Evolutionary conservation across 2,888 invertebrate genomes (phyloP).

Genomic region (Steinernema hermaphroditum): DNA sequence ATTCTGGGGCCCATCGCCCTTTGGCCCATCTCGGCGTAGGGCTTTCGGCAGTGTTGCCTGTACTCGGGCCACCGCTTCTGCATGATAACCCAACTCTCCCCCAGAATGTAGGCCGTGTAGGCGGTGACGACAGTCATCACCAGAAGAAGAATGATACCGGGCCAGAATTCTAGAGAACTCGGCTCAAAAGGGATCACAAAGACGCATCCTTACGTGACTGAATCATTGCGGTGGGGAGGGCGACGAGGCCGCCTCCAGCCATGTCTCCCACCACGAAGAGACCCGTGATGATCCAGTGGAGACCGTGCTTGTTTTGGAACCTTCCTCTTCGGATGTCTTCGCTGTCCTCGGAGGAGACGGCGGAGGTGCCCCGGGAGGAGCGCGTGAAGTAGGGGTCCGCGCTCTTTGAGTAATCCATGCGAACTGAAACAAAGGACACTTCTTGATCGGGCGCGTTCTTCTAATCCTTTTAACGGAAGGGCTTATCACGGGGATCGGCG

Average conservation of each 20-base stretch:
- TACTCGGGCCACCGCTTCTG: conserved; percentile 60
- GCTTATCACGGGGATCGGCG: conserved; percentile 11
- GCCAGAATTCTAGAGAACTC: conserved; percentile 50
- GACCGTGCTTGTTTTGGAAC: conserved; percentile 45
- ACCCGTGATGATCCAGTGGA: conserved; percentile 45
- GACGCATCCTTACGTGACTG: conserved; percentile 49
- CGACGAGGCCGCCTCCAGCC: conserved; percentile 63
- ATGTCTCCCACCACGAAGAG: conserved; percentile 62
- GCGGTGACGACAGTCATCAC: conserved; percentile 54
- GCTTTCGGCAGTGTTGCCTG: conserved; percentile 56
- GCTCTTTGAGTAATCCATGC: neutral
- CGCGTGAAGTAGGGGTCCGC: neutral
- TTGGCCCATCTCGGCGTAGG: conserved; percentile 63
- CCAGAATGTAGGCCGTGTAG: conserved; percentile 60
- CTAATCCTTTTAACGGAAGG: conserved; percentile 9
- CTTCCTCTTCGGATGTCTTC: conserved; percentile 32
- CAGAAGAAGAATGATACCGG: conserved; percentile 49
- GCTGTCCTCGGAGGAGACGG: neutral
- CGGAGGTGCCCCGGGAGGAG: neutral
- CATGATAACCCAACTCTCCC: conserved; percentile 60
- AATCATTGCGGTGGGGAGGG: conserved; percentile 62
- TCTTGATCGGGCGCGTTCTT: neutral
- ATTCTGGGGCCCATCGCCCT: conserved; percentile 53
- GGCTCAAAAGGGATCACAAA: neutral
- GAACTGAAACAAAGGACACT: neutral